Base-by-base conservation (phyloP, 37 sponge, comb jelly and placozoan genomes). In the Ianthella basta region DNA sequence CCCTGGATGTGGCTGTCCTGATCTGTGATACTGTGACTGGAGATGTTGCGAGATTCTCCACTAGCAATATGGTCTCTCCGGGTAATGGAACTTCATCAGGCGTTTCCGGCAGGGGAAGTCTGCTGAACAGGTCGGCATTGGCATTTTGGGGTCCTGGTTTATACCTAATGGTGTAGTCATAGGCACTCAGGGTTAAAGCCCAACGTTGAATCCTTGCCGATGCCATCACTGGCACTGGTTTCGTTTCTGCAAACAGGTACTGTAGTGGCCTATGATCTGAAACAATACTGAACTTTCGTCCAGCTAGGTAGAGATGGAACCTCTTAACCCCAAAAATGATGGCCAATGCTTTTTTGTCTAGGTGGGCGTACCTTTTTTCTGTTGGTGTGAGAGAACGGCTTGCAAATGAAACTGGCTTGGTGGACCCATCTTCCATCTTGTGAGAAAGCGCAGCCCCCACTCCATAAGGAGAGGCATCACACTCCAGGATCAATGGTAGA, bases 251-350 rank as follows among this genome's bases (percentile, higher is more conserved):
- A 69, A 84, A 84, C 30, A 84, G 37, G 72, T 67, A 14, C 32
- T 72, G 84, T 56, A 84, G 55, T 2, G 84, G 84, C 56, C 56
- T 10, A n/a, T 84, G 84, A 33, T 84, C 84, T 32, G 84, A 70
- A n/a, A 35, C n/a, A 15, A 84, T 72, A 56, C 70, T 84, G 72
- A 84, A 70, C 33, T 32, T 18, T 56, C 84, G 72, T 14, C 84
- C 84, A 34, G 50, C 50, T 8, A 84, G 38, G 69, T 72, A 84
- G 25, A 68, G 73, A 70, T 84, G 73, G 36, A 84, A 84, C 15
- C 69, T 84, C 19, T 84, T 67, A 33, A 84, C 44, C 29, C 54
- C 72, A 84, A 84, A 82, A 3, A 84, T 70, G 56, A 84, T 84
- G 27, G 73, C 73, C 55, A 84, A 33, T 32, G 55, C 84, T 37